Evolutionary conservation across 2,797 vertebrate genomes (phyloP).

Genomic region (Cuculus canorus): DNA sequence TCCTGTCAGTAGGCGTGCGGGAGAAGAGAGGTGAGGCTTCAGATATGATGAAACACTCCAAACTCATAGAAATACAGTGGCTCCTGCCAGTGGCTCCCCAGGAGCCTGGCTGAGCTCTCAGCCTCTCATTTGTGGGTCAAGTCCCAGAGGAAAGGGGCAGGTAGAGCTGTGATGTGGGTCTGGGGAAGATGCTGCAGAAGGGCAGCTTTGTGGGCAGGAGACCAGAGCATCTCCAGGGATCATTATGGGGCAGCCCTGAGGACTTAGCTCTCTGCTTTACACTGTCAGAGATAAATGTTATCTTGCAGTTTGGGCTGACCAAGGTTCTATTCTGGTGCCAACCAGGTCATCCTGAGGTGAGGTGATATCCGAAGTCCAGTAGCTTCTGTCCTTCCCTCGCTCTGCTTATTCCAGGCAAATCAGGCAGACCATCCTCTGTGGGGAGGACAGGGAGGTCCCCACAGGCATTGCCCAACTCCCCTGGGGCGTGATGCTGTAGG

Average conservation of each 20-base stretch:
- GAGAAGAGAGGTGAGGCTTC: constrained; percentile 84
- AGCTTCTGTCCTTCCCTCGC: neutral
- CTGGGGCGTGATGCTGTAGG: neutral
- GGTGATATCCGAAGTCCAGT: neutral
- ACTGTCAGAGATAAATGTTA: neutral
- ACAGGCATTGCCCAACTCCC: neutral
- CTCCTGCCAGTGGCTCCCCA: neutral
- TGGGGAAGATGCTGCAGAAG: neutral
- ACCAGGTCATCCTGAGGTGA: neutral
- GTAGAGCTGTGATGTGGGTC: neutral
- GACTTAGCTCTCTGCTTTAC: neutral
- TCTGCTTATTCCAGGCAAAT: neutral
- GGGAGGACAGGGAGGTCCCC: neutral
- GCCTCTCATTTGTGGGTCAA: fast-evolving
- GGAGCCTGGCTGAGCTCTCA: neutral
- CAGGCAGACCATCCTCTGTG: fast-evolving
- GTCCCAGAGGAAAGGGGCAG: neutral
- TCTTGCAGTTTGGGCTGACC: neutral
- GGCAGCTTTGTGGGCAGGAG: neutral
- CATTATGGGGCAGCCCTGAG: neutral
- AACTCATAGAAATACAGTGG: fast-evolving
- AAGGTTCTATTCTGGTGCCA: neutral
- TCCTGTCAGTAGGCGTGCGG: constrained; percentile 86
- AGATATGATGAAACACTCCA: fast-evolving
- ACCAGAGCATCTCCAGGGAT: neutral